phyloP scores from a whole-genome alignment of 2,113 vertebrate species.

The Thomomys bottae region DNA sequence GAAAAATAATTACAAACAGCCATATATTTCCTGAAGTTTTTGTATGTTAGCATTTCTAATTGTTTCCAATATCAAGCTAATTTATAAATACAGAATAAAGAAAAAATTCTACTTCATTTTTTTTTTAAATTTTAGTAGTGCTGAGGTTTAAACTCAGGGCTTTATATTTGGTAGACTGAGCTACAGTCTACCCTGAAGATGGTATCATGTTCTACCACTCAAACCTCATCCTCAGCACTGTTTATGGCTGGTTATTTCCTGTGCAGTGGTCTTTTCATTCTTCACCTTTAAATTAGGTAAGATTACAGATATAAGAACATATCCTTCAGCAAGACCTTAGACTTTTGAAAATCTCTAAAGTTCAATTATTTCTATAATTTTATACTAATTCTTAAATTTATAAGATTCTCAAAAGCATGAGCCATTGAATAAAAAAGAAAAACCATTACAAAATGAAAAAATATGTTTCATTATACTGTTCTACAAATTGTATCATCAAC shows the following conservation, averaged over 20 bases:
- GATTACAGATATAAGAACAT: no score
- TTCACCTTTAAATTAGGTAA: no score
- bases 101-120: neutral
- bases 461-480: neutral
- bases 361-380: neutral
- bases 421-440: neutral
- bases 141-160: no score
- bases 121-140: no score
- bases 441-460: no score
- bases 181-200: no score
- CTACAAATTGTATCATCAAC: neutral
- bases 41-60: neutral
- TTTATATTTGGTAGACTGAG: no score
- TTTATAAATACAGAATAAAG: neutral
- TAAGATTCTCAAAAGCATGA: neutral
- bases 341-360: neutral
- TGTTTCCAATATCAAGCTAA: neutral
- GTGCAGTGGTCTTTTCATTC: no score
- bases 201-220: no score
- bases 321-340: neutral
- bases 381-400: neutral
- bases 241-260: no score
- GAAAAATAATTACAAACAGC: neutral
- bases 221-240: no score
- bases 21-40: neutral